phyloP scores from a whole-genome alignment of 2,113 vertebrate species.

The Chroicocephalus ridibundus region DNA sequence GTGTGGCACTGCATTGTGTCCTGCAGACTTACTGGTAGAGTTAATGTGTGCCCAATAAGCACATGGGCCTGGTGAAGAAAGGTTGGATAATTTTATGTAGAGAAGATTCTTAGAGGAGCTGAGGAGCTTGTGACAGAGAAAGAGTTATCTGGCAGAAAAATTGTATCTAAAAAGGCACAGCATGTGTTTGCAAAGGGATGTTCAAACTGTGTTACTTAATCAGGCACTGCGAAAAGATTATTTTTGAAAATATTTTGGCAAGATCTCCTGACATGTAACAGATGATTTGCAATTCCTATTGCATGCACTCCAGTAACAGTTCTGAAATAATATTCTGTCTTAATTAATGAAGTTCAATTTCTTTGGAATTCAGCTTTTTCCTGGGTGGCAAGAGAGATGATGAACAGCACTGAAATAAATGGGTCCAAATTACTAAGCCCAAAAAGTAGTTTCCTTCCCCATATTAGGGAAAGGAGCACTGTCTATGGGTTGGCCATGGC shows the following conservation, averaged over 20 bases:
- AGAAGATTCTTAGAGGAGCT: not conserved
- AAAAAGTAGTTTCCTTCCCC: not conserved
- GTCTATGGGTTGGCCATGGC: not conserved
- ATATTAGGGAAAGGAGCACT: not conserved
- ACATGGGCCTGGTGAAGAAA: not conserved
- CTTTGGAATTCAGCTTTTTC: not conserved
- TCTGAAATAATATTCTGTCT: not conserved
- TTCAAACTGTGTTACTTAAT: not conserved
- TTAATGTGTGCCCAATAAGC: not conserved
- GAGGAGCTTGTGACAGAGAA: not conserved
- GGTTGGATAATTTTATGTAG: not conserved
- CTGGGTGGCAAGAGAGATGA: not conserved
- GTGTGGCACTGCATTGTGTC: not conserved
- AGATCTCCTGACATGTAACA: not conserved
- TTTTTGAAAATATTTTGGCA: conserved; percentile 46
- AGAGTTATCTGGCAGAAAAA: not conserved
- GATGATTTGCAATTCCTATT: conserved; percentile 2
- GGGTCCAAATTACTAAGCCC: not conserved
- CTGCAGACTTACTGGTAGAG: not conserved
- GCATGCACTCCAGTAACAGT: not conserved
- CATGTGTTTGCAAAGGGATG: not conserved
- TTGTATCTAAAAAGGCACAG: not conserved
- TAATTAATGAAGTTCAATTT: not conserved
- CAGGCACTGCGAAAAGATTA: not conserved
- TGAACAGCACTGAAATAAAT: not conserved